phyloP scores from a whole-genome alignment of 2,113 vertebrate species.

The Formicarius rufipectus region DNA sequence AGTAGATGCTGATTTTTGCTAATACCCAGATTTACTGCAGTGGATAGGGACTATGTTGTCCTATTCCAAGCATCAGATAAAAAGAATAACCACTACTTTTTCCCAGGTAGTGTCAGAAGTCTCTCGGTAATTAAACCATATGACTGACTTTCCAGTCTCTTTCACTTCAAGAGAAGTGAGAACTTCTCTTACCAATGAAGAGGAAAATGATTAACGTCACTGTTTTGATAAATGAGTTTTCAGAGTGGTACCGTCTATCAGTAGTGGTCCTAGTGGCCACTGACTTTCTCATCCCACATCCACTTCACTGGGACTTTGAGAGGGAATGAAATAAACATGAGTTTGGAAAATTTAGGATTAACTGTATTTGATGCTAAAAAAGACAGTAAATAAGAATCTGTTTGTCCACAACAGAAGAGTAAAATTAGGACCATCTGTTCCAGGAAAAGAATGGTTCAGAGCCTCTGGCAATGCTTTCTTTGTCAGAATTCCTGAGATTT shows the following conservation, averaged over 20 bases:
- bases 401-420: background rate
- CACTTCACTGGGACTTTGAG: background rate
- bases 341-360: background rate
- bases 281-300: background rate
- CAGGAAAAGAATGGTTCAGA: background rate
- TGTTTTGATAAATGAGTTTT: background rate
- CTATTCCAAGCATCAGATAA: background rate
- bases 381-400: background rate
- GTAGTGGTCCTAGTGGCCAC: background rate
- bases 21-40: background rate
- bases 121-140: fast-evolving
- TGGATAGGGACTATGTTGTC: background rate
- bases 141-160: background rate
- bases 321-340: background rate
- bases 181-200: background rate
- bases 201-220: background rate
- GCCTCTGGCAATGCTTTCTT: background rate
- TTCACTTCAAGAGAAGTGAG: background rate
- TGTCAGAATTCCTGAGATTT: background rate
- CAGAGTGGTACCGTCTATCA: background rate
- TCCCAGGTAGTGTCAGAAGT: background rate
- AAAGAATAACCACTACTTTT: background rate
- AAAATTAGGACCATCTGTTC: background rate
- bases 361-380: background rate
- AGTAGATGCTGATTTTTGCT: background rate